Evolutionary conservation across 92 coral and sea anemone species (phyloP), one percentile per base, ranked within the genome.

Genomic region (Heteractis magnifica): DNA sequence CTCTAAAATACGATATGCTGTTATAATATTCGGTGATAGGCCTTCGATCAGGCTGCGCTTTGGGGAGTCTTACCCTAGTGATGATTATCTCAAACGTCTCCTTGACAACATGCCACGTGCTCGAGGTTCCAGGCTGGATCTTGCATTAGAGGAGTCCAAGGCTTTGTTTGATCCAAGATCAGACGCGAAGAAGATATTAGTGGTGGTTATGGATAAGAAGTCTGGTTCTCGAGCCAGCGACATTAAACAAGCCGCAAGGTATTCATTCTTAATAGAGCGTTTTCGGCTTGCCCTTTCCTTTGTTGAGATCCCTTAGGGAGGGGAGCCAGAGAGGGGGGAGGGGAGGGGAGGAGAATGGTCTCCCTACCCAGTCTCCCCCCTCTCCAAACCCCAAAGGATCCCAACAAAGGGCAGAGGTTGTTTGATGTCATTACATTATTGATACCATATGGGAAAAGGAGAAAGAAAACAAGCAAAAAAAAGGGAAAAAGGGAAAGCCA

Each of bases 11-110:
- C 86, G 86, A 51, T 87, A 90, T 44, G 79, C 76, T 8, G 85
- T 90, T 41, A 77, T 90, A 51, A 44, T 87, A 49, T 90, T 87
- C 26, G 93, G 93, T 16, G 77, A 80, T 53, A 81, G 84, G 51
- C 84, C 85, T 49, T 49, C 52, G 12, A 56, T 79, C 6, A 72
- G 50, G 18, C 4, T 78, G 18, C 74, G 75, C 71, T 80, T 86
- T 41, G 23, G 51, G 1, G 79, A 44, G 10, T 21, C 19, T 2
- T 52, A 21, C 79, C 65, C 19, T 55, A 51, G 58, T 2, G 89
- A 81, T 41, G 52, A 58, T 7, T n/a, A 75, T 26, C 75, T 91
- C 9, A 88, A 77, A 19, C 70, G 72, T 18, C 74, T 44, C 58
- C 51, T 91, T 56, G 87, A 85, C 78, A 49, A 12, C 41, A 62